Conservation (phyloP, 2,113 vertebrate genomes). For the Epinephelus fuscoguttatus region DNA sequence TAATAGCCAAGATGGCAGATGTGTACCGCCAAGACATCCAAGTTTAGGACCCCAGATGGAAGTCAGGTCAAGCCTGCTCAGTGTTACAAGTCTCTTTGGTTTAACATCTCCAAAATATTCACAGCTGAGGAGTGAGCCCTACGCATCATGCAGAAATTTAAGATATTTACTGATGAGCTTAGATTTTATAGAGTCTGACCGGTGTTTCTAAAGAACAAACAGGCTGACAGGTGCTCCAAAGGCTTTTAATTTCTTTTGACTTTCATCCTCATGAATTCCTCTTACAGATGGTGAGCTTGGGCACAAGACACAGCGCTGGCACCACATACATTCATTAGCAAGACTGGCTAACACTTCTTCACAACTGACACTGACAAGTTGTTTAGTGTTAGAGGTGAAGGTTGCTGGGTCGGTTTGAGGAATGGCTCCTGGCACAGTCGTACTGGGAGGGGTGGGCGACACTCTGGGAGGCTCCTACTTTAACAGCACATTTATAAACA, state of each 20-base stretch:
- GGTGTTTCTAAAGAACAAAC: constrained; percentile 19
- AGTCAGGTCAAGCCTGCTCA: constrained; percentile 24
- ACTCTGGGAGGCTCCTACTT: constrained; percentile 5
- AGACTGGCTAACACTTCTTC: constrained; percentile 37
- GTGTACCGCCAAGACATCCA: constrained; percentile 30
- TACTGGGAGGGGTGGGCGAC: background rate
- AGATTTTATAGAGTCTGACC: constrained; percentile 14
- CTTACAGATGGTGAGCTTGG: constrained; percentile 40
- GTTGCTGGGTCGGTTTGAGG: constrained; percentile 36
- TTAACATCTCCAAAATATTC: constrained; percentile 16
- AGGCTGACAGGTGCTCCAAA: background rate
- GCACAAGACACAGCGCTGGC: constrained; percentile 29
- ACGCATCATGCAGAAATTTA: background rate
- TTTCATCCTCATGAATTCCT: constrained; percentile 46
- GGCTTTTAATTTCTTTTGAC: constrained; percentile 35
- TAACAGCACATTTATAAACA: constrained; percentile 30
- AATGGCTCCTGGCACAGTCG: constrained; percentile 49
- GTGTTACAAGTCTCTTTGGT: background rate
- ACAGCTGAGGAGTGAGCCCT: constrained; percentile 15
- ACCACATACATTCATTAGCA: constrained; percentile 57
- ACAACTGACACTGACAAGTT: constrained; percentile 60
- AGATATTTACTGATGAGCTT: constrained; percentile 19
- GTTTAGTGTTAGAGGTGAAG: constrained; percentile 52
- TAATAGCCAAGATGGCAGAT: constrained; percentile 42
- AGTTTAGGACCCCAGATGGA: constrained; percentile 39